phyloP scores from a whole-genome alignment of 2,888 invertebrate genomes.

The Acleris emargana region DNA sequence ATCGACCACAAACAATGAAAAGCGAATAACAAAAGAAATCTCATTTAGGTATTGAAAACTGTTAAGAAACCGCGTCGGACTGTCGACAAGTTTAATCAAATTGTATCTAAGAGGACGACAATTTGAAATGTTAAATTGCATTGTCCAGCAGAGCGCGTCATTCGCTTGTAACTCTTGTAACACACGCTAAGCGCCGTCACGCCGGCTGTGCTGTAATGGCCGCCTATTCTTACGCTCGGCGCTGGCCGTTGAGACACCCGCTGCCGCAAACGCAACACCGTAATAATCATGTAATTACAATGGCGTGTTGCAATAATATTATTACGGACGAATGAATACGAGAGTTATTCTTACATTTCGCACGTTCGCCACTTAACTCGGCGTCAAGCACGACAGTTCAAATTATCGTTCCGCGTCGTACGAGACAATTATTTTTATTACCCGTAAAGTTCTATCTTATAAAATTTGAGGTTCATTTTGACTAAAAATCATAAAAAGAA shows the following conservation, averaged over 20 bases:
- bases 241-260: slow-evolving; percentile 15
- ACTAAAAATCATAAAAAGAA: no score
- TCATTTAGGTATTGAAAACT: slow-evolving; percentile 44
- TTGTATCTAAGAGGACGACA: slow-evolving; percentile 25
- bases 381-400: no score
- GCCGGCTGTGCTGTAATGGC: slow-evolving; percentile 5
- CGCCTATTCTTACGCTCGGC: slow-evolving; percentile 11
- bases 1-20: slow-evolving; percentile 27
- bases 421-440: no score
- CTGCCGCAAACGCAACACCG: not conserved
- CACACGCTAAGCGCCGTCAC: slow-evolving; percentile 11
- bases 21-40: slow-evolving; percentile 41
- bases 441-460: no score
- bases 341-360: not conserved
- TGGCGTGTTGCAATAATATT: slow-evolving; percentile 6
- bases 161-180: slow-evolving; percentile 13
- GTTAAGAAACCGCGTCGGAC: slow-evolving; percentile 43
- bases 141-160: slow-evolving; percentile 32
- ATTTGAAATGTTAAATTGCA: slow-evolving; percentile 28
- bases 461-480: no score
- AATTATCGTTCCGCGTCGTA: no score
- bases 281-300: no score
- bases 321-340: not conserved
- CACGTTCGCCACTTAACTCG: no score
- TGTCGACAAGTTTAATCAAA: slow-evolving; percentile 34